Evolutionary conservation across 2,113 vertebrate genomes (phyloP), one percentile per base, ranked within the genome.

Genomic region (Brachyistius frenatus): DNA sequence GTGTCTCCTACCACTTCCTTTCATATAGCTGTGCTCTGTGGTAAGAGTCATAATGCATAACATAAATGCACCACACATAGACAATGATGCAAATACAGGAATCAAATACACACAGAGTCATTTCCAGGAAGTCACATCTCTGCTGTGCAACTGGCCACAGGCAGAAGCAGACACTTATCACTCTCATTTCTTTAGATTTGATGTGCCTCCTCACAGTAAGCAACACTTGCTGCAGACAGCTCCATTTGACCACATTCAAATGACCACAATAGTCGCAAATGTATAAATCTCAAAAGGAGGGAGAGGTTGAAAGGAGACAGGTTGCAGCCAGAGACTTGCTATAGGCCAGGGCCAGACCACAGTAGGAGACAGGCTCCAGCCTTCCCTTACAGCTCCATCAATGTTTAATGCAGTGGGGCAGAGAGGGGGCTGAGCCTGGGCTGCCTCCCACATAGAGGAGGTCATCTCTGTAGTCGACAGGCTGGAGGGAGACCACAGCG

Each of bases 1-100:
- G 47, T 86, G 88, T 90, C 90, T 91, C 86, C 81, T 86, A 94
- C 93, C 93, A 95, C 94, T 93, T 95, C 93, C 94, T 94, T 90
- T 93, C 82, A 87, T 92, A 92, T 89, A 92, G 91, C 80, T 49
- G 82, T 85, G 83, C 79, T 81, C 83, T 93, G 89, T 90, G 88
- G 89, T 93, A 81, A 89, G 75, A 91, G 86, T 91, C 89, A 90
- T 91, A 92, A 91, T 91, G 89, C 91, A 91, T 87, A 87, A 89
- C 88, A 90, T 87, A 90, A 86, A 88, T 86, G 85, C 82, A 91
- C 88, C 84, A 57, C 88, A 85, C 88, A 91, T 73, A 80, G 83
- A 84, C 82, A 72, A 49, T 72, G 83, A 90, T 86, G 82, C 89
- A 84, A 86, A 86, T 85, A 80, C 83, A 87, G 82, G 86, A 90